Evolutionary conservation across 2,797 vertebrate genomes (phyloP).

Genomic region (Mustela erminea): DNA sequence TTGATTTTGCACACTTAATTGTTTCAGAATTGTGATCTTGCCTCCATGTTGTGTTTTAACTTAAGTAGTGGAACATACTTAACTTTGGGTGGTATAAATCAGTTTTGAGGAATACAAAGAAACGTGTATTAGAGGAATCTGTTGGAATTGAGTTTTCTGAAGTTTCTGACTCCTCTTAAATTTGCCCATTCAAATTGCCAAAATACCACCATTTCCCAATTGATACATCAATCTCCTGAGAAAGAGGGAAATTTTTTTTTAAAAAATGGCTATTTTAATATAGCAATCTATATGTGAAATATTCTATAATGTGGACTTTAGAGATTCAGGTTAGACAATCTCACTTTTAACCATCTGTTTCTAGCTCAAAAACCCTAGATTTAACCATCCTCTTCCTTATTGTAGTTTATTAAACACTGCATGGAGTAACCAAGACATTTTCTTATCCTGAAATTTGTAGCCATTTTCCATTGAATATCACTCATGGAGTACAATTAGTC

Average conservation of each 20-base stretch:
- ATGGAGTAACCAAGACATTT: background rate
- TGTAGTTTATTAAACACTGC: background rate
- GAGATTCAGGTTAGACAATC: background rate
- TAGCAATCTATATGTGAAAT: background rate
- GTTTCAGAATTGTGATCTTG: background rate
- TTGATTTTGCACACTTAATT: background rate
- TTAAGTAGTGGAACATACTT: background rate
- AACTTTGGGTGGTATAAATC: background rate
- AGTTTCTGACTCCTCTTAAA: background rate
- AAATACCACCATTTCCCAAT: background rate
- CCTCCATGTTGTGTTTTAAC: background rate
- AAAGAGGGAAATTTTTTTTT: background rate
- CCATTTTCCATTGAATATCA: background rate
- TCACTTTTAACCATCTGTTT: background rate
- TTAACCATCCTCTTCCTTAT: background rate
- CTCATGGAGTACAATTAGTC: background rate
- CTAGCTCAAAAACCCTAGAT: background rate
- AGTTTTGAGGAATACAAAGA: background rate
- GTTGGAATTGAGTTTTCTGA: background rate
- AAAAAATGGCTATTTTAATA: background rate
- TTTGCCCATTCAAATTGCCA: background rate
- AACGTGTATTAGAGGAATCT: background rate
- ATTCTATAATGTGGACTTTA: background rate
- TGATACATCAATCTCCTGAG: background rate
- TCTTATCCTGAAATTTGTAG: background rate